A percentile compares a stretch with the other conserved stretches of the same genome.
Evolutionary conservation across 1,140 invertebrate genomes (phyloP).

Genomic region (Drosophila azteca): DNA sequence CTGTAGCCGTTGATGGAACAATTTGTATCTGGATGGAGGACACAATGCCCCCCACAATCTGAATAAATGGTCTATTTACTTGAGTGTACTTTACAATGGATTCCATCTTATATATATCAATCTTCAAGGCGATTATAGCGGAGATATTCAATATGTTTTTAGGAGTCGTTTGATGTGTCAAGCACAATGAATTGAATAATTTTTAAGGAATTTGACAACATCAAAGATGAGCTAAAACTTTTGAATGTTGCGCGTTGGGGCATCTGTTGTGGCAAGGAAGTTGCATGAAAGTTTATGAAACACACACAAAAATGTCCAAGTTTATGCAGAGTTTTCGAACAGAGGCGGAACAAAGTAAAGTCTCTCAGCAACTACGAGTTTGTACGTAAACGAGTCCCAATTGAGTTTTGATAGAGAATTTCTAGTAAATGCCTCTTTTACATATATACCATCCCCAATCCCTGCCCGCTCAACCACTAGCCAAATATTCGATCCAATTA

Average conservation of each 20-base stretch:
- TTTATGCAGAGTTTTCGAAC: too few species aligned
- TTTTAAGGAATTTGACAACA: neutral
- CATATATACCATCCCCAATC: too few species aligned
- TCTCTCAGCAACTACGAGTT: too few species aligned
- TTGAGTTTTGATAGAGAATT: too few species aligned
- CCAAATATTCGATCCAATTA: conserved; percentile 16
- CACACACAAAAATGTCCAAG: too few species aligned
- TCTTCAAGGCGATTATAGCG: neutral
- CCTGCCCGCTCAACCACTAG: neutral
- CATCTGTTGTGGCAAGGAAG: conserved; percentile 2
- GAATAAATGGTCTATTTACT: conserved; percentile 73
- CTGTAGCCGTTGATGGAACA: conserved; percentile 2
- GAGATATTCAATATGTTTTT: neutral
- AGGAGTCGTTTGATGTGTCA: conserved; percentile 2
- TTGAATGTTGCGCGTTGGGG: neutral
- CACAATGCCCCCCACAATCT: conserved; percentile 19
- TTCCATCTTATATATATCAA: neutral
- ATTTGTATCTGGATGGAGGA: neutral
- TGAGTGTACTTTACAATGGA: conserved; percentile 53
- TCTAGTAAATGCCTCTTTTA: too few species aligned
- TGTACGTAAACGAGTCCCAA: too few species aligned
- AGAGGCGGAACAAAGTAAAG: too few species aligned
- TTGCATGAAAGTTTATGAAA: too few species aligned
- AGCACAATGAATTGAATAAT: too few species aligned
- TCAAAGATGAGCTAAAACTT: conserved; percentile 2